Evolutionary conservation across 2,113 vertebrate genomes (phyloP).

Genomic region (Cranoglanis bouderius): DNA sequence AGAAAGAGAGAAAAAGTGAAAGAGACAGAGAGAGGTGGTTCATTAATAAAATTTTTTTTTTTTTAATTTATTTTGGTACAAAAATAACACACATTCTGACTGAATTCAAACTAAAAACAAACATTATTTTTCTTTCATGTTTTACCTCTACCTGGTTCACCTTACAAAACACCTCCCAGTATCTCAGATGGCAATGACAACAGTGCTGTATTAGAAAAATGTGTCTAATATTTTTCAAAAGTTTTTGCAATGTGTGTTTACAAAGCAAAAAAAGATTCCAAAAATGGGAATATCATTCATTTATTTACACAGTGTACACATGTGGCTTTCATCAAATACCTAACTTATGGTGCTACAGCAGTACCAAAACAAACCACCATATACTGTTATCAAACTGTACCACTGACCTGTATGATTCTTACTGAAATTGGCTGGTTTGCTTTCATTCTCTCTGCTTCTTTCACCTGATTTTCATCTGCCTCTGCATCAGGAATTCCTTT

Average conservation of each 20-base stretch:
- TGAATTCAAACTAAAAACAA: not conserved
- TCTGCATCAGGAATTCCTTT: not conserved
- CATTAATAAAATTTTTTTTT: slow-evolving; percentile 12
- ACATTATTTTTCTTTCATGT: not conserved
- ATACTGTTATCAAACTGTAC: not conserved
- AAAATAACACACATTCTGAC: not conserved
- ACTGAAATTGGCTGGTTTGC: not conserved
- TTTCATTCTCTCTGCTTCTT: not conserved
- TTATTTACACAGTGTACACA: not conserved
- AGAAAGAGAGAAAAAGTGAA: slow-evolving; percentile 30
- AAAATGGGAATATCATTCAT: not conserved
- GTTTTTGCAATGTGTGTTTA: not conserved
- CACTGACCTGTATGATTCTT: not conserved
- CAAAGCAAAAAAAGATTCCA: not conserved
- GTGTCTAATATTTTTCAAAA: not conserved
- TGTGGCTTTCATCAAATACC: not conserved
- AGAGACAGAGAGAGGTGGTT: slow-evolving; percentile 2
- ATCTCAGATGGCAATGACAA: not conserved
- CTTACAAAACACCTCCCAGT: not conserved
- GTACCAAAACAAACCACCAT: not conserved
- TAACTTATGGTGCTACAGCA: not conserved
- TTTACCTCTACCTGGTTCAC: not conserved
- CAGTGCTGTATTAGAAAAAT: not conserved
- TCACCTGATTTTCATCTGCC: not conserved
- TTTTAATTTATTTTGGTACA: not conserved